Conservation (phyloP, 1,140 invertebrate genomes). For the Penaeus japonicus region DNA sequence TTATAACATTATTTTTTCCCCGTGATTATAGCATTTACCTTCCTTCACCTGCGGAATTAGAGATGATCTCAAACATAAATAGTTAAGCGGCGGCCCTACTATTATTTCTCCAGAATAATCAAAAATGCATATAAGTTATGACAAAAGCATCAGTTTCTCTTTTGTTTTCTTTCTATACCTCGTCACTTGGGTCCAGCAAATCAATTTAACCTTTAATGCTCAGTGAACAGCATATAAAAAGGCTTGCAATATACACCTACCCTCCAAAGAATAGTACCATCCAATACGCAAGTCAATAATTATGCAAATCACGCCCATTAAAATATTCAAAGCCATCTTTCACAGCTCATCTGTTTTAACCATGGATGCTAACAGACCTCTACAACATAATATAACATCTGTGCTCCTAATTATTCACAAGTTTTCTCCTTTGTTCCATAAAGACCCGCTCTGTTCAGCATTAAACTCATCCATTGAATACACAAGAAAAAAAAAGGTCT, state of each 20-base stretch:
- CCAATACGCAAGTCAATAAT: conserved; percentile 1
- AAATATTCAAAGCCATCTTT: conserved; percentile 14
- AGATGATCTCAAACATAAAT: too few relatives aligned
- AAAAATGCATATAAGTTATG: too few relatives aligned
- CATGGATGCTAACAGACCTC: conserved; percentile 22
- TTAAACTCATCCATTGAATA: not conserved
- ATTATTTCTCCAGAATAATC: too few relatives aligned
- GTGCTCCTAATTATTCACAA: conserved; percentile 48
- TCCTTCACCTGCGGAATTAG: too few relatives aligned
- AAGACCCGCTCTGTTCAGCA: conserved; percentile 49
- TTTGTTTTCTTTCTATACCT: not conserved
- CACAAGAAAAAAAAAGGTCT: conserved; percentile 22
- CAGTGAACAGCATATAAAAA: not conserved
- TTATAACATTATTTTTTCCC: too few relatives aligned
- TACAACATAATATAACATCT: conserved; percentile 40
- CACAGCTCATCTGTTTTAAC: not conserved
- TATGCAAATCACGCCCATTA: not conserved
- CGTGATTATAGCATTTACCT: too few relatives aligned
- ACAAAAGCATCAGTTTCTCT: not conserved
- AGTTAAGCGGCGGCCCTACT: too few relatives aligned
- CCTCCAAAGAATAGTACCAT: not conserved
- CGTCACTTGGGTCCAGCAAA: not conserved
- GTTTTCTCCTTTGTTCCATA: conserved; percentile 41
- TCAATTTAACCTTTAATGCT: not conserved
- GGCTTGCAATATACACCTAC: not conserved